Base-by-base conservation (phyloP, 2,113 vertebrate genomes). In the Pachyramphus minor region DNA sequence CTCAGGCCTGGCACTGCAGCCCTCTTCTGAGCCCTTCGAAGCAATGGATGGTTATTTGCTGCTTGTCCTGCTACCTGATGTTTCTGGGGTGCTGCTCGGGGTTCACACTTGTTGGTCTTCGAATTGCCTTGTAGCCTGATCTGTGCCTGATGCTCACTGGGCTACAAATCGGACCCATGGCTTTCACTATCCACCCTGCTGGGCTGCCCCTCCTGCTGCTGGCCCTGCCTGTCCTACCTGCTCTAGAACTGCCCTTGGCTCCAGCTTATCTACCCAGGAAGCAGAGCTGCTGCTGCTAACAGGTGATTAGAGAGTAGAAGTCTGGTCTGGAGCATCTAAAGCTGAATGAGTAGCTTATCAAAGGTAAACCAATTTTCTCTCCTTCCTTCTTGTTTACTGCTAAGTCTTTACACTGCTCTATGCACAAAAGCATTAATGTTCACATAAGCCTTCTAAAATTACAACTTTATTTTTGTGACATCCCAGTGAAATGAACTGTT, bases 11-110 rank as follows among this genome's bases (percentile, higher is more conserved):
- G 20, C 8, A 15, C 1, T 1, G 28, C 5, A 67, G 2, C 1
- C 1, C 1, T 27, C 0, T 3, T 49, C 1, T 21, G 6, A 67
- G 58, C 6, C 15, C 5, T 62, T 50, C 4, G 4, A 31, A 8
- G 8, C 4, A 20, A 5, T 1, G 5, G 4, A 2, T 4, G 7
- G 10, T 12, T 49, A 22, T 56, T 11, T 84, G 21, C 11, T 59
- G 7, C 3, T 47, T 87, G 7, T 59, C 22, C 20, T 68, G 14
- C 16, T 35, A 3, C 13, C 5, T 49, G 24, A 17, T 52, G 12
- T 12, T 69, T 6, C 33, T 50, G 42, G 14, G 4, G 24, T 81
- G n/a, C 12, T 71, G 31, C 19, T 23, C 44, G 11, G 19, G 11
- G 8, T 16, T 80, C 10, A 14, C 59, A 11, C 21, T 73, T 3